Base-by-base conservation (phyloP, 2,113 vertebrate species). In the Mormoops blainvillei region DNA sequence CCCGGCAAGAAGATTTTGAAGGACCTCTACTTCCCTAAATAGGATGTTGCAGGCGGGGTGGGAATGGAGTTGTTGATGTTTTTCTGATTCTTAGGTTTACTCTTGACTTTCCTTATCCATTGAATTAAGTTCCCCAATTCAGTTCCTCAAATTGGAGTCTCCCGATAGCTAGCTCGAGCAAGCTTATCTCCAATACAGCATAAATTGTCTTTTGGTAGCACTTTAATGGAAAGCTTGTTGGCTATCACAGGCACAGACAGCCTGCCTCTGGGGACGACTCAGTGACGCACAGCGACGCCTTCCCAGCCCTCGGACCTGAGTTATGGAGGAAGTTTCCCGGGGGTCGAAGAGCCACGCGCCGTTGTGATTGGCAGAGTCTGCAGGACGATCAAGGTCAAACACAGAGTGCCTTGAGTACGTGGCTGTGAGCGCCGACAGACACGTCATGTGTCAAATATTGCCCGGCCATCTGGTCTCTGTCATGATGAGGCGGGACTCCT, bases 321-420 rank as follows among this genome's bases (percentile, higher is more conserved):
- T 95, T 95, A 58, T 0, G 84, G 80, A 89, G 80, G 70, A 94
- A 94, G 92, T 94, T 89, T 93, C 94, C 89, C 89, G 94, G 94
- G 94, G 83, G 68, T 90, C 89, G 94, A 92, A 85, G 84, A 94
- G 90, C 85, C 70, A 12, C 76, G 28, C 87, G 96, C 94, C 89
- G 61, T 13, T 16, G 52, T 94, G 97, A 96, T 73, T 96, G 96
- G 96, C 97, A 88, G 93, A 71, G 68, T 73, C 92, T 87, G 56
- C 77, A 89, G 90, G 96, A 94, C 89, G 94, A 52, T 96, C 94
- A 95, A 94, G 97, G 96, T 96, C 97, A 95, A 80, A 84, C 33
- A 36, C 80, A 67, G 63, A 91, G 41, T 89, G 74, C 93, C 93
- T n/a, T 61, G 56, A 36, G 3, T 81, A 22, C 0, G 2, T 91